Conservation (phyloP, 2,797 vertebrate genomes). For the Hirundo rustica region DNA sequence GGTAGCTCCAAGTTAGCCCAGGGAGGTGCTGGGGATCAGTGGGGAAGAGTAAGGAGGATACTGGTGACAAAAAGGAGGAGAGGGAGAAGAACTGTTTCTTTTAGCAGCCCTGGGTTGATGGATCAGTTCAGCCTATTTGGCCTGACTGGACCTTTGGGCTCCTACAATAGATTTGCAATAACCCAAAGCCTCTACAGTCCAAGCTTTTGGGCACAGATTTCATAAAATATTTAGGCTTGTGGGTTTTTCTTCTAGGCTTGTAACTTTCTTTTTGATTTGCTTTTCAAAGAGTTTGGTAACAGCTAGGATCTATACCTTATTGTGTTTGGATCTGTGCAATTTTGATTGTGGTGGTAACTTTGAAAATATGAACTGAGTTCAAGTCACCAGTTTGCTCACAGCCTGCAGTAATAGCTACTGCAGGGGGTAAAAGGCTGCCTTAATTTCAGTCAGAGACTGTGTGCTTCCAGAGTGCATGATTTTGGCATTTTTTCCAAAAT, state of each 20-base stretch:
- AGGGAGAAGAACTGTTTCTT: neutral
- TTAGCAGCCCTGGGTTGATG: neutral
- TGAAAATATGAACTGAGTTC: neutral
- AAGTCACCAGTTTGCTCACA: neutral
- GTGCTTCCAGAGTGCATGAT: neutral
- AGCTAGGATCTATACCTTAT: neutral
- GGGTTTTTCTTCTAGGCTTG: neutral
- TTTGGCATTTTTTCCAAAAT: neutral
- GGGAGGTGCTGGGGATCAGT: neutral
- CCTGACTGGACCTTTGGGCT: neutral
- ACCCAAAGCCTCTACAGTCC: neutral
- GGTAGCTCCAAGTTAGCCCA: neutral
- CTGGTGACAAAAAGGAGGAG: neutral
- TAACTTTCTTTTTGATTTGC: neutral
- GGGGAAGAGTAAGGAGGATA: neutral
- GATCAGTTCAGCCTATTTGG: neutral
- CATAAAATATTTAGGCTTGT: neutral
- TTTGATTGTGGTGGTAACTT: neutral
- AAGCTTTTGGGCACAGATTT: neutral
- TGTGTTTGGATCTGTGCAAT: neutral
- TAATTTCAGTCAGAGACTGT: neutral
- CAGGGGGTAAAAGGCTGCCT: neutral
- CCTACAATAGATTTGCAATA: neutral
- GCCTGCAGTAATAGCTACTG: neutral
- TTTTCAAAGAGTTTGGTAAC: neutral